Percentiles rank a stretch among this genome's conserved stretches.
Conservation (phyloP, 2,888 invertebrate genomes). For the Labia minor region DNA sequence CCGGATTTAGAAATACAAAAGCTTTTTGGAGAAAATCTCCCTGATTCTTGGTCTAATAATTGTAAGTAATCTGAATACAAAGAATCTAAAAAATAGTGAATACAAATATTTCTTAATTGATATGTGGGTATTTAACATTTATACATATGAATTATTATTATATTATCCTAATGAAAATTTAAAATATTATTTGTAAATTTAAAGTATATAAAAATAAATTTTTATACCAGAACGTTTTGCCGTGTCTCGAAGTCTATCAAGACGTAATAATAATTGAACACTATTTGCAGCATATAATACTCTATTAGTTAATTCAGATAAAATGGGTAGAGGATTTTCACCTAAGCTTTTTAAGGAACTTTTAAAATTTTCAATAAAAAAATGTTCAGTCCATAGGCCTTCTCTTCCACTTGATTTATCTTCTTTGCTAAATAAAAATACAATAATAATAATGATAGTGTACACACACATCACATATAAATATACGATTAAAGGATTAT, state of each 20-base stretch:
- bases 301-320: slow-evolving; percentile 33
- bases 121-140: no score
- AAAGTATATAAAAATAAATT: neutral
- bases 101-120: no score
- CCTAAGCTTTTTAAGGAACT: slow-evolving; percentile 16
- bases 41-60: neutral
- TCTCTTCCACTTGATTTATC: slow-evolving; percentile 13
- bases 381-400: slow-evolving; percentile 23
- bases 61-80: neutral
- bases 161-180: no score
- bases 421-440: neutral
- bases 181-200: no score
- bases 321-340: slow-evolving; percentile 28
- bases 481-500: no score
- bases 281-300: slow-evolving; percentile 35
- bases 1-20: neutral
- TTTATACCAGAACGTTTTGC: neutral
- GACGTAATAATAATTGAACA: slow-evolving; percentile 33
- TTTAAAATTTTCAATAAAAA: slow-evolving; percentile 26
- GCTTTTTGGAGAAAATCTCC: neutral
- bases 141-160: no score
- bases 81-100: neutral
- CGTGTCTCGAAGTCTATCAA: slow-evolving; percentile 19
- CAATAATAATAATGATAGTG: neutral
- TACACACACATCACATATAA: no score